phyloP scores from a whole-genome alignment of 2,113 vertebrate genomes.

The Mastomys coucha region DNA sequence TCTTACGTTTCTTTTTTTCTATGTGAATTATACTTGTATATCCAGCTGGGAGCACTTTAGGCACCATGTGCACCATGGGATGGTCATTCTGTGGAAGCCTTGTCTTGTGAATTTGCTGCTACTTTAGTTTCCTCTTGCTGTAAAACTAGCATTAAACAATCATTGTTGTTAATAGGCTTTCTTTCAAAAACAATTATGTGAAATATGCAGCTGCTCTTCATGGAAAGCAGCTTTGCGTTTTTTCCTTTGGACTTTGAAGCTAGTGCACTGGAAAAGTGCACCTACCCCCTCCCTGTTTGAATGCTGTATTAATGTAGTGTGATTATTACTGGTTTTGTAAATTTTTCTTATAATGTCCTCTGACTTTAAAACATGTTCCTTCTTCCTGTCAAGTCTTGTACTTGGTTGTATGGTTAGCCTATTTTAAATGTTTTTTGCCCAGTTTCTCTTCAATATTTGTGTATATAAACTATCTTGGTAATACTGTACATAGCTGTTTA shows the following conservation, averaged over 20 bases:
- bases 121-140: conserved; percentile 91
- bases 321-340: conserved; percentile 87
- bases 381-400: conserved; percentile 83
- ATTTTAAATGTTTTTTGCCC: conserved; percentile 9
- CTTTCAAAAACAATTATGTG: conserved; percentile 87
- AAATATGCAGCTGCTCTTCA: conserved; percentile 85
- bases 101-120: conserved; percentile 95
- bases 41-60: conserved; percentile 98
- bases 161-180: conserved; percentile 91
- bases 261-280: conserved; percentile 89
- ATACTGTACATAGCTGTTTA: conserved; percentile 84
- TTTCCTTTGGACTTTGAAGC: conserved; percentile 85
- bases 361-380: conserved; percentile 81
- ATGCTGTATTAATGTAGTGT: conserved; percentile 88
- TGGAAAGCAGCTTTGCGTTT: conserved; percentile 82
- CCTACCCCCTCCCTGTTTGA: conserved; percentile 80
- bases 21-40: conserved; percentile 90
- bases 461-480: conserved; percentile 84
- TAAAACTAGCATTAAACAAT: conserved; percentile 98
- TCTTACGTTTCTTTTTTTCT: conserved; percentile 72
- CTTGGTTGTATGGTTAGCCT: too few relatives aligned
- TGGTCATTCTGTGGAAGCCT: conserved; percentile 88
- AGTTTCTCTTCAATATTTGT: conserved; percentile 81
- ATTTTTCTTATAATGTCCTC: conserved; percentile 73
- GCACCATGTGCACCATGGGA: conserved; percentile 89